Evolutionary conservation across 1,140 invertebrate species (phyloP).

Genomic region (Ceratoteleas bidentatus): DNA sequence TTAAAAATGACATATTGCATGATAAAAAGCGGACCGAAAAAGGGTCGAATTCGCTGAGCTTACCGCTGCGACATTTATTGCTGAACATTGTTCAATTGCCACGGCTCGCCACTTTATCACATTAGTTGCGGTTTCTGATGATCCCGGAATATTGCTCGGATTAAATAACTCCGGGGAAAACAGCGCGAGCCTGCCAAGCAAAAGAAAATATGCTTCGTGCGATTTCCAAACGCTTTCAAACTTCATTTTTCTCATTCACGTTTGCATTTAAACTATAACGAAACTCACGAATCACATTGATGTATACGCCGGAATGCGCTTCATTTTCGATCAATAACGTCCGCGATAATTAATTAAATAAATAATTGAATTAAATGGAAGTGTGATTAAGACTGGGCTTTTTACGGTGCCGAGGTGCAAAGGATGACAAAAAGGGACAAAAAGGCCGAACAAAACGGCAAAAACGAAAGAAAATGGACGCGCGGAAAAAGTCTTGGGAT

Average conservation of each 20-base stretch:
- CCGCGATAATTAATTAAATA: neutral
- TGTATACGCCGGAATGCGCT: too few species aligned
- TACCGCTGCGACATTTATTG: slow-evolving; percentile 21
- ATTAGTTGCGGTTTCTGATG: slow-evolving; percentile 25
- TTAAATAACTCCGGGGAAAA: too few species aligned
- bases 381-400: neutral
- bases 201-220: too few species aligned
- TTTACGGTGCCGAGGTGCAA: neutral
- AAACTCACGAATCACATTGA: too few species aligned
- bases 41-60: slow-evolving; percentile 16
- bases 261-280: too few species aligned
- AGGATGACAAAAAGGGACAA: too few species aligned
- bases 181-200: too few species aligned
- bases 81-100: slow-evolving; percentile 23
- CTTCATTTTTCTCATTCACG: too few species aligned
- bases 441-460: too few species aligned
- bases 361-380: slow-evolving; percentile 1
- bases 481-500: slow-evolving; percentile 12
- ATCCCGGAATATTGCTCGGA: slow-evolving; percentile 14
- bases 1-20: slow-evolving; percentile 23
- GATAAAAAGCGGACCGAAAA: slow-evolving; percentile 11
- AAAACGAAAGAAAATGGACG: neutral
- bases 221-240: too few species aligned
- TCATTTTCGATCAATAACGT: too few species aligned
- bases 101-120: slow-evolving; percentile 7